Evolutionary conservation across 1,140 invertebrate genomes (phyloP).

Genomic region (Drosophila murphyi): DNA sequence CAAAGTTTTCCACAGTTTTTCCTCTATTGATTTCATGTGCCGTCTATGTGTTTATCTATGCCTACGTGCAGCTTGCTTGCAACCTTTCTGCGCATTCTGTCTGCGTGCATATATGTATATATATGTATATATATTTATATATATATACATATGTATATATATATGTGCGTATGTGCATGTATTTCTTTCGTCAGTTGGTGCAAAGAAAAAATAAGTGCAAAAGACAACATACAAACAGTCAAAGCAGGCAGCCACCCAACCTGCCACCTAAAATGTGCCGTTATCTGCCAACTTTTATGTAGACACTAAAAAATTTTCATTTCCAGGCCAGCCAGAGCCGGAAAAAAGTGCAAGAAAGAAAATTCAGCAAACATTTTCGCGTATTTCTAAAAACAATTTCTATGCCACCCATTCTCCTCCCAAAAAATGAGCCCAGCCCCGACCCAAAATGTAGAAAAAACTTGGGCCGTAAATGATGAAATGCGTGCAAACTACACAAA

Average conservation of each 20-base stretch:
- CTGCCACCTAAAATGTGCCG: constrained; percentile 20
- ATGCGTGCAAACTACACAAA: constrained; percentile 80
- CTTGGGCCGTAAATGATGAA: constrained; percentile 70
- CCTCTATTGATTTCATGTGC: constrained; percentile 1
- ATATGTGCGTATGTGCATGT: constrained; percentile 6
- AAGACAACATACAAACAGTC: constrained; percentile 65
- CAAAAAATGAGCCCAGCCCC: not conserved
- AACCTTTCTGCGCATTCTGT: constrained; percentile 49
- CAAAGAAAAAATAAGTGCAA: constrained; percentile 46
- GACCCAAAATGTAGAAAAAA: constrained; percentile 18
- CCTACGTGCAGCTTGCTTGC: constrained; percentile 61
- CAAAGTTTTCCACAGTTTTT: constrained; percentile 22
- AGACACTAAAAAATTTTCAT: constrained; percentile 81
- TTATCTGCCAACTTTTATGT: constrained; percentile 74
- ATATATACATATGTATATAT: constrained; percentile 5
- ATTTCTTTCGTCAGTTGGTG: constrained; percentile 47
- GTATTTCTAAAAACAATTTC: constrained; percentile 83
- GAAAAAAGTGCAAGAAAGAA: constrained; percentile 29
- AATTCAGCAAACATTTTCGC: constrained; percentile 80
- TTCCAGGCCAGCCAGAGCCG: constrained; percentile 68
- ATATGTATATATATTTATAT: not conserved
- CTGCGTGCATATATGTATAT: constrained; percentile 36
- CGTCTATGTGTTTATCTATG: constrained; percentile 69
- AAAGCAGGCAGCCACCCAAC: constrained; percentile 62
- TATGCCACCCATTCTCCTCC: constrained; percentile 40